Base-by-base conservation (phyloP, 2,888 invertebrate genomes). In the Sepioteuthis lessoniana region DNA sequence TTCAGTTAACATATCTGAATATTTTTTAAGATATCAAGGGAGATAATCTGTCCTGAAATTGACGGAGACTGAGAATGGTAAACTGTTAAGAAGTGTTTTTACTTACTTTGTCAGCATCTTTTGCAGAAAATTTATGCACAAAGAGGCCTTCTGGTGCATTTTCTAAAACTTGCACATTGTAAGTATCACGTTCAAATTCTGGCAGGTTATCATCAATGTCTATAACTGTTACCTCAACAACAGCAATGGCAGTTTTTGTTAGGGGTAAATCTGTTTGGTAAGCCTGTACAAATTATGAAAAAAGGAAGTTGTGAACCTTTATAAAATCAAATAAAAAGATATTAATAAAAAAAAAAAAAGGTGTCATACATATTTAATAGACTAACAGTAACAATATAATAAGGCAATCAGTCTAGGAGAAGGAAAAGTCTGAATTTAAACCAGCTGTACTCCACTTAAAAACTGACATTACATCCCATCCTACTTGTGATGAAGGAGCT, bases 101-200 rank as follows among this genome's bases (percentile, higher is more conserved):
- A 76, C 42, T 92, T 92, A 92, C 92, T 35, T 92, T 92, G 47
- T 92, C 92, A 92, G 47, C 92, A 92, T 92, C 92, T 2, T 21
- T 37, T 25, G 92, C 92, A 92, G 42, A 47, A 38, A 92, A 92
- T 42, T 31, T 42, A 47, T 92, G 31, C 19, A 92, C 42, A 28
- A 92, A 92, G 31, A 92, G 42, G 8, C 92, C 92, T 92, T 92
- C n/a, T 46, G 92, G 92, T n/a, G 47, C 46, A 92, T 92, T 92
- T 92, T 92, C 92, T 92, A 92, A 92, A 92, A 92, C n/a, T 31
- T 92, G 16, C 21, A 92, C 92, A 92, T 42, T 47, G n/a, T 92
- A 47, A 92, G 46, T 31, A 42, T 42, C 42, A 28, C n/a, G n/a
- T 47, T 42, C 92, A 92, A 92, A 92, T 47, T 92, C 28, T 92